phyloP scores from a whole-genome alignment of 2,113 vertebrate species.

The Rhipidura dahli region DNA sequence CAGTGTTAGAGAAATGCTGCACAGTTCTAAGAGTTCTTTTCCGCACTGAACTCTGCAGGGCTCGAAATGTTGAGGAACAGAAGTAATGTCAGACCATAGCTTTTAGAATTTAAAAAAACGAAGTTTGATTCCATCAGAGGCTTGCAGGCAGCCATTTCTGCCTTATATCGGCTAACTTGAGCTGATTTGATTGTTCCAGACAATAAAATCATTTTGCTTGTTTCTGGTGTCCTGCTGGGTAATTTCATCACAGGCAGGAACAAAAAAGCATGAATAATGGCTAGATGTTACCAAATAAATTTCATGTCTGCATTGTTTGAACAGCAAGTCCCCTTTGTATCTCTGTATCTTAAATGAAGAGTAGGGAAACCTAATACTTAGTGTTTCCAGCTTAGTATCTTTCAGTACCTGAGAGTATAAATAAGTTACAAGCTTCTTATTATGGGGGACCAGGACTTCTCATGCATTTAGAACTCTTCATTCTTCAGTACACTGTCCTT shows the following conservation, averaged over 20 bases:
- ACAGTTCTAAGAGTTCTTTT: not conserved
- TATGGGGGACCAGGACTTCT: not conserved
- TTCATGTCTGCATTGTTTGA: not conserved
- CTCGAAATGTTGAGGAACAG: not conserved
- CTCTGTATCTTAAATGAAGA: not conserved
- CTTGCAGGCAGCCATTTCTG: not conserved
- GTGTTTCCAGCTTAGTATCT: not conserved
- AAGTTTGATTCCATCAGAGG: not conserved
- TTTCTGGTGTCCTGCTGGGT: constrained; percentile 41
- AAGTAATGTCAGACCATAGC: not conserved
- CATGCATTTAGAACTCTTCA: not conserved
- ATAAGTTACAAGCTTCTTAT: not conserved
- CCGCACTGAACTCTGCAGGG: not conserved
- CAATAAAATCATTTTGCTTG: constrained; percentile 20
- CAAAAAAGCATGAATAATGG: constrained; percentile 13
- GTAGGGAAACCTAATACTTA: not conserved
- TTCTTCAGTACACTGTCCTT: not conserved
- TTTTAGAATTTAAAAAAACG: not conserved
- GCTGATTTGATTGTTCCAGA: constrained; percentile 45
- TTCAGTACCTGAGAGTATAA: not conserved
- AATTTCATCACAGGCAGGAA: constrained; percentile 24
- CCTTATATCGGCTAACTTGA: not conserved
- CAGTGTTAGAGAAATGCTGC: not conserved
- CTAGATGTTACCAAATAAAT: constrained; percentile 17
- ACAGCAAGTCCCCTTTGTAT: not conserved